Percentiles rank a stretch among this genome's conserved stretches.
These are phyloP conservation scores for Orthonyx spaldingii DNA, from an alignment of 2,113 vertebrate species.

Conservation along the genomic window DNA sequence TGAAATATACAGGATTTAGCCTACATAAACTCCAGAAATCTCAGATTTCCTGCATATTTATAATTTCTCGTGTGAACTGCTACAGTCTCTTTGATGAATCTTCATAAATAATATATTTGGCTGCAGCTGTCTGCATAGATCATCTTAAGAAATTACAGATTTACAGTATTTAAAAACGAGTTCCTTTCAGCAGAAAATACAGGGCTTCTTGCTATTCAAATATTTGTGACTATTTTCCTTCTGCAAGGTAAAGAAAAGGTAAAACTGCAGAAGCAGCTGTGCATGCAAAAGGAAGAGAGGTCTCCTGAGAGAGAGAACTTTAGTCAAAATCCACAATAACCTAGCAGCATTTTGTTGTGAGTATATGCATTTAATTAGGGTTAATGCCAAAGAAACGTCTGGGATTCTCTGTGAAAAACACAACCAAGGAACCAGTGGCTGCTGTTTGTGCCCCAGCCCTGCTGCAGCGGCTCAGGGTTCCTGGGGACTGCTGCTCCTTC, in stretches of 20 bases:
- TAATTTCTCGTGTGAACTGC: background rate
- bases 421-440: background rate
- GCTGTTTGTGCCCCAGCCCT: fast-evolving
- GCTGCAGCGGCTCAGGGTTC: background rate
- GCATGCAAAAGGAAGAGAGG: background rate
- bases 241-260: background rate
- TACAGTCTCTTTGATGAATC: conserved; percentile 10
- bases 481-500: background rate
- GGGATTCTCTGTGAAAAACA: background rate
- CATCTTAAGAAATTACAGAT: background rate
- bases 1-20: background rate
- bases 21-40: background rate
- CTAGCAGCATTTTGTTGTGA: background rate
- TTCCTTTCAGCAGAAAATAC: background rate
- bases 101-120: conserved; percentile 48
- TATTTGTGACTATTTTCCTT: background rate
- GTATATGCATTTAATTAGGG: background rate
- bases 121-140: background rate
- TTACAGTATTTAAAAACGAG: background rate
- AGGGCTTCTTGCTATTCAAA: background rate
- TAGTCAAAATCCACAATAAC: background rate
- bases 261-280: background rate
- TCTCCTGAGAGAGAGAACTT: background rate
- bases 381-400: background rate
- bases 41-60: conserved; percentile 7